Evolutionary conservation across 1,140 invertebrate species (phyloP), one percentile per base, ranked within the genome.

Genomic region (Capitella teleta): DNA sequence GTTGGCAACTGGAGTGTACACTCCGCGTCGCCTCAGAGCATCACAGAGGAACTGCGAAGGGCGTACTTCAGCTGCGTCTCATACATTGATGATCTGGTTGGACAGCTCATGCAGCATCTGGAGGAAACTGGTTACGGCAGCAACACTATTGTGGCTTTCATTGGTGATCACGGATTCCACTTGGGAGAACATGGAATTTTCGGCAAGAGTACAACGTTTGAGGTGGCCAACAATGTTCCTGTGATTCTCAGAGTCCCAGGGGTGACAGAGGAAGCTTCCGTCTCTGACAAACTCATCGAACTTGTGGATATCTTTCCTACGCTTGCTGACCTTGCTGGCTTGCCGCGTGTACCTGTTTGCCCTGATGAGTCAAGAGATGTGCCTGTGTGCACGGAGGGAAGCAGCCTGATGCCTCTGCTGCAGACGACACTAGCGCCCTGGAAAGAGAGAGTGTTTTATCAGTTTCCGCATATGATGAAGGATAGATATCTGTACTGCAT

Each of bases 111-210:
- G 1, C 10, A 18, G 1, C 52, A 54, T 19, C 49, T 57, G 19
- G 53, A 58, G n/a, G 44, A 34, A 8, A 43, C 42, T 2, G 56
- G 58, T 8, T 23, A 57, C 6, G 46, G 41, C 21, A 52, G 52
- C 40, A 56, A 50, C 34, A 57, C 58, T 8, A 45, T 57, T 16
- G 45, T 59, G 8, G 51, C 56, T 5, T 54, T 60, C 30, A 28
- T 49, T 5, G 53, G 53, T 3, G 56, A 60, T 36, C 58, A 57
- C 42, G 58, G 56, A 2, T 60, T 50, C 47, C 51, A 54, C 28
- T 43, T 57, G 8, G 56, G 56, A 3, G 58, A 60, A 40, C 51
- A 55, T 21, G 28, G 28, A 19, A 48, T 55, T 24, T 18, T n/a
- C 16, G 24, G 42, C 16, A 44, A 44, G 42, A n/a, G 28, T 25